Base-by-base conservation (phyloP, 2,888 invertebrate species). In the Lysandra coridon region DNA sequence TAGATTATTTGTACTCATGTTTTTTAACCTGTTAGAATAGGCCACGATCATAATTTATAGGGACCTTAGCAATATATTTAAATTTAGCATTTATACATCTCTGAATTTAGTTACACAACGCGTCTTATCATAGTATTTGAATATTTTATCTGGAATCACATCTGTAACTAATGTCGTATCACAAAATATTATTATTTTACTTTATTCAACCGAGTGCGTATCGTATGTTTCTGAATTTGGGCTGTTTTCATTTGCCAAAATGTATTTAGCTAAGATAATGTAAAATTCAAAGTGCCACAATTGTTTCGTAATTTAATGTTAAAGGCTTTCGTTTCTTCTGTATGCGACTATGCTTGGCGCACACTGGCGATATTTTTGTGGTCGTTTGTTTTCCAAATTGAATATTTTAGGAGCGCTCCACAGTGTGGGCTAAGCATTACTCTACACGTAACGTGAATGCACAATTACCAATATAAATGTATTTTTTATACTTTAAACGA, bases 221-320 rank as follows among this genome's bases (percentile, higher is more conserved):
- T 75, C 30, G 49, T 49, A 49, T 75, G 14, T 75, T 75, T 49
- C 37, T 1, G 14, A 69, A 30, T 44, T 49, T 53, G 44, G 75
- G 75, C 75, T 49, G 75, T 53, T 75, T 75, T 75, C 23, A 30
- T 75, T 75, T 75, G 75, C 75, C 75, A 75, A 75, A 75, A 37
- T 64, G 62, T 69, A 62, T 57, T 44, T 78, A 75, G 75, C 75
- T 79, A 78, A 64, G 49, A 57, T 73, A 79, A 80, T 79, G 17
- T 81, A 79, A 81, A 82, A 81, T 73, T 81, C 79, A 81, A 82
- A 82, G 83, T 82, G 82, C 83, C 83, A 83, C 83, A 80, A 80
- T 80, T 62, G 7, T 79, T 73, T 75, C 75, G 75, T 75, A 75
- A 75, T 75, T 53, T 49, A 69, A 80, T 33, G 75, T 77, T 75